phyloP scores from a whole-genome alignment of 2,797 vertebrate genomes.

The Leptodactylus fallax region DNA sequence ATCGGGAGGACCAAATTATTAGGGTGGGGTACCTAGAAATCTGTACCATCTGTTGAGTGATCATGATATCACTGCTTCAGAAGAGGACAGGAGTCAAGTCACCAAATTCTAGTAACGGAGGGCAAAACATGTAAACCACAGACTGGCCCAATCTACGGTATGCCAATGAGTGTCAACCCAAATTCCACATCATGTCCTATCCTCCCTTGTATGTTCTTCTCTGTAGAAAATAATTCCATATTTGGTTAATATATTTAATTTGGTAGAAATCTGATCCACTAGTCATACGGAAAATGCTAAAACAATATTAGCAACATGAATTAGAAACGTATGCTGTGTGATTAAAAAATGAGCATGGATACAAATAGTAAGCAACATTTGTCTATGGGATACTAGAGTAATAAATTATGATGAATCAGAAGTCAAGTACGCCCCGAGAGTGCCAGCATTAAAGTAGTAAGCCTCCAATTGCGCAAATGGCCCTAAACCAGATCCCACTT shows the following conservation, averaged over 20 bases:
- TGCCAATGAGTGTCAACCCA: neutral
- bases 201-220: neutral
- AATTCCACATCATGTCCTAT: too few relatives aligned
- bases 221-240: neutral
- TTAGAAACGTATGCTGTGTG: neutral
- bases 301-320: neutral
- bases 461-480: constrained; percentile 43
- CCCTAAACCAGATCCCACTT: constrained; percentile 33
- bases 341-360: neutral
- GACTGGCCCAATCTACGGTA: neutral
- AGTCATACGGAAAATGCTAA: neutral
- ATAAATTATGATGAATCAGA: constrained; percentile 38
- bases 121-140: neutral
- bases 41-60: constrained; percentile 44
- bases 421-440: constrained; percentile 6
- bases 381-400: neutral
- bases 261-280: neutral
- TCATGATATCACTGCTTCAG: constrained; percentile 7
- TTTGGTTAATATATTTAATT: neutral
- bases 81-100: neutral
- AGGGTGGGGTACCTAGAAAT: constrained; percentile 31
- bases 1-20: constrained; percentile 22
- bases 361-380: neutral
- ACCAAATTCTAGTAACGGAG: neutral
- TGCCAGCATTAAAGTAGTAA: constrained; percentile 39